Base-by-base conservation (phyloP, 2,797 vertebrate genomes). In the Neosalanx taihuensis region DNA sequence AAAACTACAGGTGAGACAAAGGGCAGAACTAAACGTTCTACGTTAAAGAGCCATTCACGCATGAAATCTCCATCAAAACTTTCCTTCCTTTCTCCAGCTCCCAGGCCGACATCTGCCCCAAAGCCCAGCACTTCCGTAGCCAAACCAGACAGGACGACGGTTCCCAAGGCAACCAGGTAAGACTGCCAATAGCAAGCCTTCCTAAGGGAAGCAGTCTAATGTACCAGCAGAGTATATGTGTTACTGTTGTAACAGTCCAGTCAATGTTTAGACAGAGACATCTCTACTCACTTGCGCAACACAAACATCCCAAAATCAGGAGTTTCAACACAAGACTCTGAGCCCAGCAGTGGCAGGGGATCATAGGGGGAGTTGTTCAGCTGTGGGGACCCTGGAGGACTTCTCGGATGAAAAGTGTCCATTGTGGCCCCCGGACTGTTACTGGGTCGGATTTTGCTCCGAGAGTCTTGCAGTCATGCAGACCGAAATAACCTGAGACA, bases 91-190 rank as follows among this genome's bases (percentile, higher is more conserved):
- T 62, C 59, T 82, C 13, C 9, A 85, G 86, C 64, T 67, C 4
- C 81, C 76, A 90, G 84, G 80, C 72, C 78, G 12, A 69, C 49
- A 0, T 30, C 51, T n/a, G 18, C 51, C 51, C 51, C 51, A 4
- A 56, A 56, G 51, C 51, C 81, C 13, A 74, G 67, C 72, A 78
- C 75, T 0, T 68, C 81, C 15, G 13, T 69, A 33, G 29, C 84
- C 30, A 91, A 78, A 84, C 37, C 82, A 64, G 82, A 72, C 12
- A 49, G 5, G 69, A 57, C 77, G 2, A 58, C 86, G 0, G 18
- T 66, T 73, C 70, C 85, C 70, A 93, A 90, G 87, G 79, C 87
- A 37, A 78, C 84, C 82, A 92, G 92, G 93, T 94, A 90, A 77
- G 77, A 26, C 56, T 72, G 13, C 30, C 5, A 18, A 18, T 80